Conservation (phyloP, 2,113 vertebrate genomes). For the Lipophrys pholis region DNA sequence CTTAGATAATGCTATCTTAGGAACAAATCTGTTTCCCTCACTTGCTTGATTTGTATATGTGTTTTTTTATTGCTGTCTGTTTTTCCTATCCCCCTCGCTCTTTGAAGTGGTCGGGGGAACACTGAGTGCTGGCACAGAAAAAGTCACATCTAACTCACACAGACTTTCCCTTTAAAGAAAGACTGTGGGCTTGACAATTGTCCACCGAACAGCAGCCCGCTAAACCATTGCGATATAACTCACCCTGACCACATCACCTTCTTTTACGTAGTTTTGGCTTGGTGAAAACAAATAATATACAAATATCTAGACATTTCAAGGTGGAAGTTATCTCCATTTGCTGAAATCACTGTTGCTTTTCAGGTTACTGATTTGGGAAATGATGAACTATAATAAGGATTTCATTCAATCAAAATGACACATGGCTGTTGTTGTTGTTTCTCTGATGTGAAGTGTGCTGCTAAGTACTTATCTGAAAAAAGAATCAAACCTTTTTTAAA, state of each 20-base stretch:
- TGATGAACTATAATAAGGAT: too few relatives aligned
- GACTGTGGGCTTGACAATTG: background rate
- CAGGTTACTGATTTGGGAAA: too few relatives aligned
- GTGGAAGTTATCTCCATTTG: too few relatives aligned
- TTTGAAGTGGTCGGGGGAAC: slow-evolving; percentile 52
- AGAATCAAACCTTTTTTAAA: background rate
- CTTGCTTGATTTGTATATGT: slow-evolving; percentile 45
- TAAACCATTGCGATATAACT: slow-evolving; percentile 4
- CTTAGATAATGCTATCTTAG: slow-evolving; percentile 66
- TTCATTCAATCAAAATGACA: too few relatives aligned
- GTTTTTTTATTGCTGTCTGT: slow-evolving; percentile 47
- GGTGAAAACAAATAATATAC: too few relatives aligned
- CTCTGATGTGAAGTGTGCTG: too few relatives aligned
- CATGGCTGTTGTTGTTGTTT: too few relatives aligned
- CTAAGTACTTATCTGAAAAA: too few relatives aligned
- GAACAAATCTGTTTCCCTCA: slow-evolving; percentile 64
- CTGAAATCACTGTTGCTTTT: too few relatives aligned
- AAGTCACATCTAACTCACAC: slow-evolving; percentile 31
- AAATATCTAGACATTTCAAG: too few relatives aligned
- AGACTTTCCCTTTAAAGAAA: slow-evolving; percentile 18
- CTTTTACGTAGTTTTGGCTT: background rate
- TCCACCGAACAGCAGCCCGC: slow-evolving; percentile 4
- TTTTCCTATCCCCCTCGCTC: slow-evolving; percentile 34
- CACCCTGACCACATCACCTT: background rate
- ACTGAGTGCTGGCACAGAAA: slow-evolving; percentile 37